Conservation (phyloP, 2,797 vertebrate genomes). For the Lagocephalus sceleratus region DNA sequence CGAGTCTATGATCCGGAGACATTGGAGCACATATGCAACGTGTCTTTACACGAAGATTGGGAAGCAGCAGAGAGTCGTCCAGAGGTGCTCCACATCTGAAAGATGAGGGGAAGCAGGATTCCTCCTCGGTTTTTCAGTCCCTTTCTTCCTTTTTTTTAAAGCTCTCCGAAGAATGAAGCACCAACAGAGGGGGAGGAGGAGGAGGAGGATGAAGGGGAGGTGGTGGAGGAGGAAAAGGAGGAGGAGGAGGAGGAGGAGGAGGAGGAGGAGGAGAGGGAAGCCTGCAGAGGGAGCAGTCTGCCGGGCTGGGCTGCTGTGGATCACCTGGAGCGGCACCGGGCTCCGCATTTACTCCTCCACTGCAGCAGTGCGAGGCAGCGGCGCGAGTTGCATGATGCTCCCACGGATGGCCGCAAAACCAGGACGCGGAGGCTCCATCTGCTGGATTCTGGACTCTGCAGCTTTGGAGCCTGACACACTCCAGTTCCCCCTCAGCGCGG, state of each 20-base stretch:
- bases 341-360: slow-evolving; percentile 81
- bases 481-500: slow-evolving; percentile 62
- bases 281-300: slow-evolving; percentile 73
- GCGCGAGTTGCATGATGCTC: slow-evolving; percentile 78
- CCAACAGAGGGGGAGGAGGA: slow-evolving; percentile 51
- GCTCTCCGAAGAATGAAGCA: slow-evolving; percentile 59
- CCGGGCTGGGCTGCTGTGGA: slow-evolving; percentile 71
- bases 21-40: slow-evolving; percentile 72
- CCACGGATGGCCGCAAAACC: slow-evolving; percentile 71
- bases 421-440: slow-evolving; percentile 67
- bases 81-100: slow-evolving; percentile 68
- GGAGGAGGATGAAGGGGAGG: slow-evolving; percentile 27
- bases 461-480: slow-evolving; percentile 53
- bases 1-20: slow-evolving; percentile 72
- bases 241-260: slow-evolving; percentile 38
- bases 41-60: slow-evolving; percentile 72
- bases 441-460: slow-evolving; percentile 77
- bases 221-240: slow-evolving; percentile 28
- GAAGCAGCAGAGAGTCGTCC: slow-evolving; percentile 60
- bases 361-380: slow-evolving; percentile 78
- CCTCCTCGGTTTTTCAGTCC: slow-evolving; percentile 54
- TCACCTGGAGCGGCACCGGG: slow-evolving; percentile 74
- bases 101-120: slow-evolving; percentile 44
- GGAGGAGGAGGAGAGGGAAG: slow-evolving; percentile 63
- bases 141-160: slow-evolving; percentile 58